Evolutionary conservation across 2,113 vertebrate genomes (phyloP).

Genomic region (Etheostoma cragini): DNA sequence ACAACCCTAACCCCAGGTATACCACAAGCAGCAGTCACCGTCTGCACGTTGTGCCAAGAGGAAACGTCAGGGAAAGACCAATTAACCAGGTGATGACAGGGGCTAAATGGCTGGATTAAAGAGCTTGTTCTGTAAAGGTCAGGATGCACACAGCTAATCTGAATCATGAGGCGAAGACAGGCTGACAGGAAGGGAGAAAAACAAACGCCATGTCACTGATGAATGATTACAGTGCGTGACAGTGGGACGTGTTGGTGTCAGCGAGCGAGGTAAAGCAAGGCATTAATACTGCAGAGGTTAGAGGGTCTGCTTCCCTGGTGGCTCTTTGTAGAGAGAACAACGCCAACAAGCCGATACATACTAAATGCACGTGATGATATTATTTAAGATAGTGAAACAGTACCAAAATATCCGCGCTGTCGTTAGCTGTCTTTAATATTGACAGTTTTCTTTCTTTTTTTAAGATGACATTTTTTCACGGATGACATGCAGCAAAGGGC

Average conservation of each 20-base stretch:
- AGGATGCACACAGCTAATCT: constrained; percentile 78
- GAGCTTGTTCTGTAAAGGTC: constrained; percentile 77
- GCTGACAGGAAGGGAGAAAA: constrained; percentile 77
- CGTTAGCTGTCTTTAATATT: not conserved
- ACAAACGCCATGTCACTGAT: constrained; percentile 67
- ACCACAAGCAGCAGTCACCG: constrained; percentile 62
- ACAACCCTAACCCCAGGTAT: constrained; percentile 47
- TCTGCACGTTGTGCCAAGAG: constrained; percentile 67
- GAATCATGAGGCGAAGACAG: constrained; percentile 80
- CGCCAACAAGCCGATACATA: not conserved
- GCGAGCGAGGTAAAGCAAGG: not conserved
- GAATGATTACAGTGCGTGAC: constrained; percentile 70
- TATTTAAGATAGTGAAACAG: not conserved
- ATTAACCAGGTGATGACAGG: constrained; percentile 80
- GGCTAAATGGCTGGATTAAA: constrained; percentile 80
- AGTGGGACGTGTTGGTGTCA: constrained; percentile 54
- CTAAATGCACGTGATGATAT: not conserved
- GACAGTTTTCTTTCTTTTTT: not conserved
- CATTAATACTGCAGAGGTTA: constrained; percentile 19
- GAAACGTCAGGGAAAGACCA: constrained; percentile 75
- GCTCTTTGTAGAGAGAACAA: not conserved
- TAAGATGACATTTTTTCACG: too few relatives aligned
- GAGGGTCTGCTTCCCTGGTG: constrained; percentile 17
- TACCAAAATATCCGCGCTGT: too few relatives aligned
- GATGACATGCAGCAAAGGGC: too few relatives aligned